phyloP scores from a whole-genome alignment of 1,140 invertebrate species.

The Prorops nasuta region DNA sequence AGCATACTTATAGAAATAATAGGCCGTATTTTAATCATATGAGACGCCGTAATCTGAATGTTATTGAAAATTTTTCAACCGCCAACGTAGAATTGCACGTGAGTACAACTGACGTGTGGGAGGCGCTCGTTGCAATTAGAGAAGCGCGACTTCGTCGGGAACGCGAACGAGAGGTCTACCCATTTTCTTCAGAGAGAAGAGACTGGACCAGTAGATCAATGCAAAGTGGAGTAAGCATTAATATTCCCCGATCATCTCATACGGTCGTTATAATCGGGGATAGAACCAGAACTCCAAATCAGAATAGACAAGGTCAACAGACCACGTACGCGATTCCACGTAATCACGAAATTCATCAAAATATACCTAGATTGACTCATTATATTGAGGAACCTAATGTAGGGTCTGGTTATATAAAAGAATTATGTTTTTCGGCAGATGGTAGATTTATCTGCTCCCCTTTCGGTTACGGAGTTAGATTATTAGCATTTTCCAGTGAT shows the following conservation, averaged over 20 bases:
- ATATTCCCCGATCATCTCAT: slow-evolving; percentile 39
- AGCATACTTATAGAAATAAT: slow-evolving; percentile 22
- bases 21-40: slow-evolving; percentile 22
- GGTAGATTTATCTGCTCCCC: slow-evolving; percentile 88
- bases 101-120: slow-evolving; percentile 64
- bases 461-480: slow-evolving; percentile 77
- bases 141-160: slow-evolving; percentile 63
- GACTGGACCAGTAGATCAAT: slow-evolving; percentile 30
- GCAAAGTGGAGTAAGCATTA: slow-evolving; percentile 33
- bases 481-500: slow-evolving; percentile 75
- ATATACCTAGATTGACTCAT: slow-evolving; percentile 76
- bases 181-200: slow-evolving; percentile 15
- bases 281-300: slow-evolving; percentile 31
- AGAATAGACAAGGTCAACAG: slow-evolving; percentile 38
- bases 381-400: slow-evolving; percentile 85
- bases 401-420: slow-evolving; percentile 83
- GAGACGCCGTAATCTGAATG: slow-evolving; percentile 29
- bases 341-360: slow-evolving; percentile 66
- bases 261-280: slow-evolving; percentile 52
- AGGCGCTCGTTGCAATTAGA: slow-evolving; percentile 65
- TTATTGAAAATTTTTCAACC: slow-evolving; percentile 37
- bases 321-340: slow-evolving; percentile 48
- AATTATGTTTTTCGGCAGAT: slow-evolving; percentile 85
- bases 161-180: slow-evolving; percentile 36
- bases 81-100: slow-evolving; percentile 52